Evolutionary conservation across 2,888 invertebrate genomes (phyloP), one percentile per base, ranked within the genome.

Genomic region (Cerastis rubricosa): DNA sequence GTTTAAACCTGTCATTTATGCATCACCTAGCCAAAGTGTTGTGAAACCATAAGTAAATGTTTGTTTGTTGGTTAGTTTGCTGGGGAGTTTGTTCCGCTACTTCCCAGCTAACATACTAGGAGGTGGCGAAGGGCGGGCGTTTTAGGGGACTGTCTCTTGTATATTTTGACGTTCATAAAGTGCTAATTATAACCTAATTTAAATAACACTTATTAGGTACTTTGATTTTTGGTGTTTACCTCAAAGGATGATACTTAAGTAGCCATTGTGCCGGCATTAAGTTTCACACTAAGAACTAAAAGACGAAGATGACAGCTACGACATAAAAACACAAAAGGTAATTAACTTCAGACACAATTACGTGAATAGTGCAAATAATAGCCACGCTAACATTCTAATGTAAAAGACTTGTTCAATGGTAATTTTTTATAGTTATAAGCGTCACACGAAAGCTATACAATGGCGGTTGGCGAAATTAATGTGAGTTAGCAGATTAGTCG

Each of bases 271-370:
- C 19, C n/a, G n/a, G 2, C 40, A 47, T 66, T 75, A 76, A 17
- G 17, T 54, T 76, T 76, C 45, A 51, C 69, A 70, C 17, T 1
- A 69, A 57, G 12, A 51, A 78, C 40, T 72, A 12, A 12, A 57
- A 71, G 43, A 72, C 22, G 17, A 51, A 35, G 22, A 72, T 71
- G 64, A 65, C 43, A 49, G 57, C 25, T 35, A 7, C 11, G 12
- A 17, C 43, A 43, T 49, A n/a, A 14, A 57, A 77, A 71, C 49
- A 71, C 64, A 65, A 78, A 64, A n/a, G 78, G 47, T 81, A 78
- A 59, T 57, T 51, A 45, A 66, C 47, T 59, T 57, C 49, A 51
- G 7, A 25, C 22, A 74, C 57, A 72, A 81, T 57, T n/a, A 81
- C 49, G 74, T 59, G 75, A 66, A 61, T 35, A 25, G 43, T 29